Base-by-base conservation (phyloP, 2,797 vertebrate genomes). In the Philypnodon macrostomus region DNA sequence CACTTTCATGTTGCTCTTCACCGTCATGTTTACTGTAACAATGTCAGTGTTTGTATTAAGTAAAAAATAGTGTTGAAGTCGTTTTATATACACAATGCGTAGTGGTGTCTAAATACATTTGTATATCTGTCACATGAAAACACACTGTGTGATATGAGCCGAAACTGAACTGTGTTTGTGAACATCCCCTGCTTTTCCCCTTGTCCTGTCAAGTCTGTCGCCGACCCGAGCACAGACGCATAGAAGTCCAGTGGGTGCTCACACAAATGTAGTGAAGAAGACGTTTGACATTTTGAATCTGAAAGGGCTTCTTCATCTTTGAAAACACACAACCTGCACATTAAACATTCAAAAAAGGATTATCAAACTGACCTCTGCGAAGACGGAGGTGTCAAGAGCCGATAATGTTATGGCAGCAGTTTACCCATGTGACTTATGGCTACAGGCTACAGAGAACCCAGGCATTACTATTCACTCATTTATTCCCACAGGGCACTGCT, bases 211-310 rank as follows among this genome's bases (percentile, higher is more conserved):
- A 68, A 66, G 47, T 70, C 70, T 69, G 77, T 80, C 77, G 77
- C 75, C n/a, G 61, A 61, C 62, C 19, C 4, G 2, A 18, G 41
- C 70, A 62, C 64, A 65, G 60, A 69, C 56, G 75, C 67, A 73
- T 49, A 61, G 39, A 44, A 53, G 58, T 72, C 68, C 76, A 70
- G 53, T 73, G 74, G 64, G 50, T 64, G 70, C 54, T 57, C 46
- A 46, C 61, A 56, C 30, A 70, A 68, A 69, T 58, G 14, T 58
- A 80, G 55, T 53, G 53, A 52, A 75, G 67, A 67, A 79, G 70
- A 67, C 61, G 64, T 48, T n/a, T 83, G 78, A 74, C 73, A 83
- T 83, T 78, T 83, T 63, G 53, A 47, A 35, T 29, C 58, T 35
- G 58, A 63, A 59, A 61, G 47, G 62, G 52, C 59, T 63, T 35